Evolutionary conservation across 2,888 invertebrate species (phyloP).

Genomic region (Sphinx pinastri): DNA sequence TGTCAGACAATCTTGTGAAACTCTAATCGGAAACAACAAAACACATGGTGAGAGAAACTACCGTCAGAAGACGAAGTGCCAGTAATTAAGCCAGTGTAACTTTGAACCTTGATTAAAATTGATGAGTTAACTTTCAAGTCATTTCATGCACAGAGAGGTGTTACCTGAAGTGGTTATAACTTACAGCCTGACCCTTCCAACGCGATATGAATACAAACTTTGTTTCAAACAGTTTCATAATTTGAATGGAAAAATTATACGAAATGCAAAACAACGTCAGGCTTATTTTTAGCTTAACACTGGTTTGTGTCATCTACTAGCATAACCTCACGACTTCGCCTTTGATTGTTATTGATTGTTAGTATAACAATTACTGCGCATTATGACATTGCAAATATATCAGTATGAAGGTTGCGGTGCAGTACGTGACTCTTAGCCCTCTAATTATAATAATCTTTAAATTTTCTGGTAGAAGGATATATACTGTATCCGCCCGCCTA

Average conservation of each 20-base stretch:
- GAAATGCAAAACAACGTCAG: background rate
- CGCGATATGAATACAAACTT: slow-evolving; percentile 2
- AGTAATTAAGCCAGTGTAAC: slow-evolving; percentile 24
- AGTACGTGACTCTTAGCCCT: no score
- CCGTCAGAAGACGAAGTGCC: background rate
- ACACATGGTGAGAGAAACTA: no score
- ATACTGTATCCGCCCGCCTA: no score
- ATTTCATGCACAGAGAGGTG: slow-evolving; percentile 17
- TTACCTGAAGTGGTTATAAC: slow-evolving; percentile 11
- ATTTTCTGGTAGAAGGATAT: no score
- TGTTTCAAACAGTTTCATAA: background rate
- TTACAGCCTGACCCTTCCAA: background rate
- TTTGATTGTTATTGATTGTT: no score
- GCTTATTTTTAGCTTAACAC: background rate
- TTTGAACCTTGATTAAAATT: slow-evolving; percentile 54
- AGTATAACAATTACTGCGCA: no score
- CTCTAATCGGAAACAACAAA: no score
- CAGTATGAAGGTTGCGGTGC: no score
- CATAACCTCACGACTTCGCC: no score
- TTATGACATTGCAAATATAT: no score
- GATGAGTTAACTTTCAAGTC: slow-evolving; percentile 49
- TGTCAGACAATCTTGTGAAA: no score
- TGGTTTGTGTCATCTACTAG: background rate
- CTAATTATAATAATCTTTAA: no score
- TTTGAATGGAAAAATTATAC: background rate